Evolutionary conservation across 1,140 invertebrate genomes (phyloP).

Genomic region (Leptinotarsa undecemlineata): DNA sequence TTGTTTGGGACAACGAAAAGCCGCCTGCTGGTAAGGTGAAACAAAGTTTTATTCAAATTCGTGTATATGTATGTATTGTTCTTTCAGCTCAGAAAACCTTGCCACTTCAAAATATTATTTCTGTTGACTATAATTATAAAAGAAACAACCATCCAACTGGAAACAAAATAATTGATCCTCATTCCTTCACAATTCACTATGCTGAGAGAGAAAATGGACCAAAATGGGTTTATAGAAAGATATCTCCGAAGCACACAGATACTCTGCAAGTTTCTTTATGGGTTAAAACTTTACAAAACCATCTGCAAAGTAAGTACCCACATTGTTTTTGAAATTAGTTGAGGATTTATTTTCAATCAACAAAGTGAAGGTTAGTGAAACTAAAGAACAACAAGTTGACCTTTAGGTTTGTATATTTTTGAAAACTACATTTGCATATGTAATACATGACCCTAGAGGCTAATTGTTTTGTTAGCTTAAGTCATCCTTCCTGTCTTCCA

Average conservation of each 20-base stretch:
- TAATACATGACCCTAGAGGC: too few species aligned
- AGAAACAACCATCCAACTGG: slow-evolving; percentile 40
- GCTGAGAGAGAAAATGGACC: slow-evolving; percentile 63
- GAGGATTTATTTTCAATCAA: background rate
- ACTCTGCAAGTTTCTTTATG: slow-evolving; percentile 65
- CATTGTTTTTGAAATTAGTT: background rate
- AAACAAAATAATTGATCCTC: slow-evolving; percentile 52
- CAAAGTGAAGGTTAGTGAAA: background rate
- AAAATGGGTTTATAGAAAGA: slow-evolving; percentile 63
- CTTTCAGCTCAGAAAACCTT: slow-evolving; percentile 59
- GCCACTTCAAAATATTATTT: slow-evolving; percentile 60
- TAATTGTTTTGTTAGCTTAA: too few species aligned
- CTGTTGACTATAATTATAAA: slow-evolving; percentile 58
- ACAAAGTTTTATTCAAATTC: slow-evolving; percentile 30
- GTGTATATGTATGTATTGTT: background rate
- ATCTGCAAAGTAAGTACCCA: slow-evolving; percentile 56
- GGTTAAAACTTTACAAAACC: slow-evolving; percentile 64
- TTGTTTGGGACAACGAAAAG: slow-evolving; percentile 68
- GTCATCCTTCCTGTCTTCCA: too few species aligned
- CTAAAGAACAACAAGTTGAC: background rate
- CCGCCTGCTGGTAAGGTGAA: slow-evolving; percentile 57
- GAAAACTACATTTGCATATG: too few species aligned
- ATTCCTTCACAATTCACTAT: slow-evolving; percentile 67
- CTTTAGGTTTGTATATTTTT: background rate
- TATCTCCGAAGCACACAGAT: slow-evolving; percentile 66